Percentiles rank a stretch among this genome's conserved stretches.
Conservation (phyloP, 2,113 vertebrate genomes). For the Petrocephalus zakoni region DNA sequence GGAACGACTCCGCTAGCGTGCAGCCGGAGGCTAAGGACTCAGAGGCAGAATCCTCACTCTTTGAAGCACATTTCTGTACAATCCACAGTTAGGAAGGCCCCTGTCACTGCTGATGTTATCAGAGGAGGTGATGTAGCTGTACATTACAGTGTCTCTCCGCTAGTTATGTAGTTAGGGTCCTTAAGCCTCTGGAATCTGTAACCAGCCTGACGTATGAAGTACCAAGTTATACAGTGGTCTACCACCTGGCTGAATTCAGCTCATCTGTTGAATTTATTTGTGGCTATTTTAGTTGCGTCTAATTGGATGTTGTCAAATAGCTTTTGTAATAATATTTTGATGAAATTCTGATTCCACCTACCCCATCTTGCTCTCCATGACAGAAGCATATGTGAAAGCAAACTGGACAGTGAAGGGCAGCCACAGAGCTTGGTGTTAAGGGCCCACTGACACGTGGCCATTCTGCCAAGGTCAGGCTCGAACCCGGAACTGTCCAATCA, state of each 20-base stretch:
- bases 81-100: background rate
- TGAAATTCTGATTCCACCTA: background rate
- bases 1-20: background rate
- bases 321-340: background rate
- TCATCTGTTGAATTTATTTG: background rate
- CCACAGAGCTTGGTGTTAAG: background rate
- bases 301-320: background rate
- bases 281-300: background rate
- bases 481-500: too few species aligned
- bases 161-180: background rate
- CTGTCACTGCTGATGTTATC: background rate
- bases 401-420: background rate
- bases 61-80: background rate
- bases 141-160: background rate
- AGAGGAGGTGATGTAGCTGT: background rate
- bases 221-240: too few species aligned
- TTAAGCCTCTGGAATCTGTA: background rate
- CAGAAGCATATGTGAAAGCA: background rate
- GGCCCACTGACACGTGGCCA: background rate
- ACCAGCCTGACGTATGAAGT: background rate
- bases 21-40: background rate
- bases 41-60: background rate
- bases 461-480: background rate
- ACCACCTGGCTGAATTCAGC: background rate
- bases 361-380: background rate